Conservation (phyloP, 2,888 invertebrate genomes). For the Nezara viridula region DNA sequence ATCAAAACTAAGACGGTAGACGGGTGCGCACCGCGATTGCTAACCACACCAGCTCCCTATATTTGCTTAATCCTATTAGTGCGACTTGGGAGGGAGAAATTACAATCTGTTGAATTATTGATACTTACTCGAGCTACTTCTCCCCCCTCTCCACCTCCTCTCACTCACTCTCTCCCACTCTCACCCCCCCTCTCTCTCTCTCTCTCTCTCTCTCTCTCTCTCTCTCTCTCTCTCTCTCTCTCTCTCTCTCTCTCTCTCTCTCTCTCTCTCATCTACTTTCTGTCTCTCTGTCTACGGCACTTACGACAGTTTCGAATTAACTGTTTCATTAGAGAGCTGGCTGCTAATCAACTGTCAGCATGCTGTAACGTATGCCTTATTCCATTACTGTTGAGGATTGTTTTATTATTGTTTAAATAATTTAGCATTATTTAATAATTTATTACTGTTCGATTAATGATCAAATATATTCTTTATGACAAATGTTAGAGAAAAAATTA, state of each 20-base stretch:
- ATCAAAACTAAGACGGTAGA: constrained; percentile 1
- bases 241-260: too few species aligned
- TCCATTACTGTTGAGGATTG: too few species aligned
- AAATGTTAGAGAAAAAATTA: too few species aligned
- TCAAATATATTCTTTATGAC: too few species aligned
- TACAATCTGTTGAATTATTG: constrained; percentile 45
- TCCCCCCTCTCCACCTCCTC: neutral
- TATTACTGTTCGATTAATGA: too few species aligned
- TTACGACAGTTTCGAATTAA: neutral
- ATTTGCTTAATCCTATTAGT: constrained; percentile 48
- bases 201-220: neutral
- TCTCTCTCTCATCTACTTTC: neutral
- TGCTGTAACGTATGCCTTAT: neutral
- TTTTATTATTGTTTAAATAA: too few species aligned
- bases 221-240: neutral
- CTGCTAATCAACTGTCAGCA: neutral
- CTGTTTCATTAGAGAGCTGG: neutral
- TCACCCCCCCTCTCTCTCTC: too few species aligned
- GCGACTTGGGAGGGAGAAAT: neutral
- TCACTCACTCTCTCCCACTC: too few species aligned
- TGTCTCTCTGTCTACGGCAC: neutral
- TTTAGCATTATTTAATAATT: too few species aligned
- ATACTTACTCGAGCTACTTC: constrained; percentile 8
- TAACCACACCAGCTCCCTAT: constrained; percentile 34
- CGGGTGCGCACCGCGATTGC: neutral